phyloP scores from a whole-genome alignment of 2,797 vertebrate genomes.

The Mus caroli region DNA sequence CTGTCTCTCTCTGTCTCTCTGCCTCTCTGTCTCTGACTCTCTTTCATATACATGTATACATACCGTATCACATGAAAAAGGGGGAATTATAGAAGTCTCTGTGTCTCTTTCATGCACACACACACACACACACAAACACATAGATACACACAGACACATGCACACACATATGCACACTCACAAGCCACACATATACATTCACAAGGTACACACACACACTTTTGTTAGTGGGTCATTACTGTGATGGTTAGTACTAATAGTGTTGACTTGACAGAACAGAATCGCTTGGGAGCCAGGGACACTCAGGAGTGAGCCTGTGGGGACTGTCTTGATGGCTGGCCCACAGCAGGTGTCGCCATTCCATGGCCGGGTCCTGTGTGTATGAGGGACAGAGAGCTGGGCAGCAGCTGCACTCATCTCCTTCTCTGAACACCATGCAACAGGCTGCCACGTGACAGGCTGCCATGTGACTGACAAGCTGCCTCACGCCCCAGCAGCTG shows the following conservation, averaged over 20 bases:
- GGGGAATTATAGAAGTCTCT: not conserved
- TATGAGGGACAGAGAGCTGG: not conserved
- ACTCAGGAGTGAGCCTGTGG: not conserved
- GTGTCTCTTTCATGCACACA: not conserved
- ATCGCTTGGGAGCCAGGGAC: not conserved
- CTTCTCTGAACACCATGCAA: not conserved
- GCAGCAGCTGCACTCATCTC: not conserved
- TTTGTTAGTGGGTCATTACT: not conserved
- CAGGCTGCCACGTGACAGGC: not conserved
- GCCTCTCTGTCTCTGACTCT: not conserved
- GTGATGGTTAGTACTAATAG: not conserved
- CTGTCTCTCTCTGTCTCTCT: not conserved
- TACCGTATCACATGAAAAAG: not conserved
- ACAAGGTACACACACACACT: not conserved
- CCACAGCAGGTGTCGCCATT: no score
- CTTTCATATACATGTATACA: not conserved
- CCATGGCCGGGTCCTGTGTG: not conserved
- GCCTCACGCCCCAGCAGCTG: no score
- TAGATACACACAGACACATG: not conserved
- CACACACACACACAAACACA: not conserved
- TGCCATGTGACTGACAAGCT: no score
- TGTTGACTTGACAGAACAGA: not conserved
- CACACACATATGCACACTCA: not conserved
- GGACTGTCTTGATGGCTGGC: no score
- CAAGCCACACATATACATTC: no score